Base-by-base conservation (phyloP, 2,113 vertebrate genomes). In the Ploceus nigricollis region DNA sequence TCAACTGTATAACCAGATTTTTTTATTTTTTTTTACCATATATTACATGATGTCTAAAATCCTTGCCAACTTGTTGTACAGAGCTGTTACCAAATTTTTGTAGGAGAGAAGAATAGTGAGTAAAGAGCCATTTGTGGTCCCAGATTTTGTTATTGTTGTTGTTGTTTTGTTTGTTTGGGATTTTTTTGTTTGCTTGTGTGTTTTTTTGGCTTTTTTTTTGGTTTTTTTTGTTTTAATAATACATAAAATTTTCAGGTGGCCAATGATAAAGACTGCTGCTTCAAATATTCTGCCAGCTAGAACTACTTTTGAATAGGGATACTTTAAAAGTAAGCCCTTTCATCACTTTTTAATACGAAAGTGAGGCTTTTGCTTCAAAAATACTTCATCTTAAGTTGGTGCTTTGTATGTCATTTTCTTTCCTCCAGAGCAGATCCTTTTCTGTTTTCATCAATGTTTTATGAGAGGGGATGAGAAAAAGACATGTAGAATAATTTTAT, bases 381-480 rank as follows among this genome's bases (percentile, higher is more conserved):
- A 57, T 51, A 9, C 33, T 70, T 64, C 15, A 39, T 14, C 30
- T 79, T 70, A 87, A 56, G 16, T 13, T 72, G 4, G 18, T 77
- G 13, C 44, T 86, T 69, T 61, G 3, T 39, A 51, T 19, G 17
- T 17, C 31, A 16, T 20, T 54, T 51, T 69, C 15, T 27, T 51
- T 11, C 10, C 17, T 47, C 42, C 25, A 27, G 10, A 57, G 15
- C 24, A 58, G 23, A 77, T 76, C 9, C 6, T 65, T 70, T 83
- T 83, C 64, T 72, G 33, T 73, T 96, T 84, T 87, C 72, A 78
- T 86, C 24, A 69, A 35, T 83, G 23, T 94, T 91, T 95, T 77
- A 56, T 87, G 25, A 92, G n/a, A 82, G 6, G 47, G 7, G 3
- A 70, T 54, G 22, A 33, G 30, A 76, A 83, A 89, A 72, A 45